Evolutionary conservation across 2,888 invertebrate species (phyloP).

Genomic region (Drosophila siamana): DNA sequence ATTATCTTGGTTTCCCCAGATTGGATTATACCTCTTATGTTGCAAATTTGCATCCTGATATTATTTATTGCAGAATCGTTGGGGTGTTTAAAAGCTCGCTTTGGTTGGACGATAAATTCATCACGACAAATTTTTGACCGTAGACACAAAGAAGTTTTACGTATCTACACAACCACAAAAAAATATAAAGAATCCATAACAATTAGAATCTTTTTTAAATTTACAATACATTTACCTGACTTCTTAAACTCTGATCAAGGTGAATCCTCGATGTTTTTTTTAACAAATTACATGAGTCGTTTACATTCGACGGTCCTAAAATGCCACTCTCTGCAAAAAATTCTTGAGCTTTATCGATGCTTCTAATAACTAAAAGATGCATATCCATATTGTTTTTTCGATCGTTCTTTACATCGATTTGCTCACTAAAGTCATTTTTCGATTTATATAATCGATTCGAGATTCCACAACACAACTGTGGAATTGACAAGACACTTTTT

Average conservation of each 20-base stretch:
- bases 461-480: not conserved
- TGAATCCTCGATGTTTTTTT: conserved; percentile 50
- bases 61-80: conserved; percentile 17
- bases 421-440: not conserved
- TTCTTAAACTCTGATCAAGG: conserved; percentile 33
- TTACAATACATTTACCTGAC: conserved; percentile 28
- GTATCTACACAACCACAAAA: not conserved
- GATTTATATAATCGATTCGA: not conserved
- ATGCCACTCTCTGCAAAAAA: conserved; percentile 52
- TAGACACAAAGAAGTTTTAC: conserved; percentile 46
- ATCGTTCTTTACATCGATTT: not conserved
- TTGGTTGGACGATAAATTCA: not conserved
- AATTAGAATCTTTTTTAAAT: not conserved
- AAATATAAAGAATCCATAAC: not conserved
- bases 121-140: conserved; percentile 25
- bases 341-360: conserved; percentile 46
- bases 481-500: not conserved
- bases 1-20: conserved; percentile 54
- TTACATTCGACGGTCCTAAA: conserved; percentile 31
- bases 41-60: conserved; percentile 35
- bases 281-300: conserved; percentile 35
- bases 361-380: not conserved
- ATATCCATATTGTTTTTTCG: not conserved
- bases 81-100: not conserved
- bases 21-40: conserved; percentile 32